Percentiles rank a stretch among this genome's conserved stretches.
phyloP scores from a whole-genome alignment of 2,113 vertebrate species.

The Eulacestoma nigropectus region DNA sequence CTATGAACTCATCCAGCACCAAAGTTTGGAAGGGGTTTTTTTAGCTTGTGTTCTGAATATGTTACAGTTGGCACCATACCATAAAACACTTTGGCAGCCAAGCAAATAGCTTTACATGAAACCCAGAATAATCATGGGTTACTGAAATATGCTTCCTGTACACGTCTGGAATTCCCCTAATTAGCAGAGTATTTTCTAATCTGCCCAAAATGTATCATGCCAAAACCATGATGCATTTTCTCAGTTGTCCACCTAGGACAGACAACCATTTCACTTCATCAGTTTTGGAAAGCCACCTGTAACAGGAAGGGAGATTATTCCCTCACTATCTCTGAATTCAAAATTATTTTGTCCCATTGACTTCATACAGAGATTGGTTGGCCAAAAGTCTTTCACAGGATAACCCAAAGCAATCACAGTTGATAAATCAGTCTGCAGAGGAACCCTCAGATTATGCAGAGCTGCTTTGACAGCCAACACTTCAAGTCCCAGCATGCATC shows the following conservation, averaged over 20 bases:
- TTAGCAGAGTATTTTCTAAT: slow-evolving; percentile 76
- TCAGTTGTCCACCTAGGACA: not conserved
- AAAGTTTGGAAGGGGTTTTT: not conserved
- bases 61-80: slow-evolving; percentile 59
- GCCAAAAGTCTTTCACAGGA: not conserved
- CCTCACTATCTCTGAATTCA: not conserved
- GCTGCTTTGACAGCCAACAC: not conserved
- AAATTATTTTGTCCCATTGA: not conserved
- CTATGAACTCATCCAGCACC: slow-evolving; percentile 33
- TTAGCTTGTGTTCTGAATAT: slow-evolving; percentile 3
- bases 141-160: slow-evolving; percentile 64
- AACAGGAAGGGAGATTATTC: not conserved
- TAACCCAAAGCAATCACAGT: not conserved
- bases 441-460: not conserved
- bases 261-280: not conserved
- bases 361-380: not conserved
- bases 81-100: slow-evolving; percentile 61
- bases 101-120: slow-evolving; percentile 56
- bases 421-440: not conserved
- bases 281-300: not conserved
- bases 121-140: slow-evolving; percentile 12
- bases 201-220: slow-evolving; percentile 51
- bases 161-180: slow-evolving; percentile 82
- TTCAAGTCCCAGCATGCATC: not conserved
- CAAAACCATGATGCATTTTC: not conserved